Evolutionary conservation across 37 sponge, comb jelly and placozoan genomes (phyloP).

Genomic region (Eunapius fragilis): DNA sequence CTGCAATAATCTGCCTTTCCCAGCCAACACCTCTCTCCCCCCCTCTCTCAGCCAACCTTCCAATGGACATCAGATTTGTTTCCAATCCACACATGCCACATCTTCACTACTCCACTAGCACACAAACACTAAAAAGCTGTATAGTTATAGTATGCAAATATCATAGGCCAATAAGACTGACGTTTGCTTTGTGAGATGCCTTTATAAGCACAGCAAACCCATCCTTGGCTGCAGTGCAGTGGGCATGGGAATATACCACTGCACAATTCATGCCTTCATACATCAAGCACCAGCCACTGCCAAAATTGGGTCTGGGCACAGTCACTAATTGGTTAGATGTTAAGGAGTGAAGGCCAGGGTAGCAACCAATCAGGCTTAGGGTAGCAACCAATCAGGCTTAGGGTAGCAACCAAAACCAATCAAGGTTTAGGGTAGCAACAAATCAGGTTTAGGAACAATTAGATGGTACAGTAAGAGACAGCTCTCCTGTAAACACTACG

Average conservation of each 20-base stretch:
- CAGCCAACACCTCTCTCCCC: background rate
- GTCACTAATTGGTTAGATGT: background rate
- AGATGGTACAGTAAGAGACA: too few species aligned
- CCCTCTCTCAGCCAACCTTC: background rate
- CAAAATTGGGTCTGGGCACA: background rate
- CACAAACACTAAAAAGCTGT: background rate
- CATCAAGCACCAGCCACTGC: background rate
- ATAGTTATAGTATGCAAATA: background rate
- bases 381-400: background rate
- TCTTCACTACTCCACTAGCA: background rate
- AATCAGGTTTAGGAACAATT: too few species aligned
- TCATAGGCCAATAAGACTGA: background rate
- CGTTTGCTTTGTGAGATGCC: background rate
- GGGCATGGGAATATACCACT: background rate
- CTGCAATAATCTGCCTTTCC: background rate
- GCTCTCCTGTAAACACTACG: too few species aligned
- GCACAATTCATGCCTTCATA: background rate
- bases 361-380: background rate
- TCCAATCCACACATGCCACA: background rate
- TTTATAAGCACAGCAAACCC: background rate
- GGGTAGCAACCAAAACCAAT: too few species aligned
- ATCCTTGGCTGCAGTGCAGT: background rate
- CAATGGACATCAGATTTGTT: slow-evolving; percentile 43
- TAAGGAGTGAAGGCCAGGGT: background rate
- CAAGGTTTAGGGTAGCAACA: too few species aligned